Conservation (phyloP, 1,140 invertebrate genomes). For the Diachasmimorpha longicaudata region DNA sequence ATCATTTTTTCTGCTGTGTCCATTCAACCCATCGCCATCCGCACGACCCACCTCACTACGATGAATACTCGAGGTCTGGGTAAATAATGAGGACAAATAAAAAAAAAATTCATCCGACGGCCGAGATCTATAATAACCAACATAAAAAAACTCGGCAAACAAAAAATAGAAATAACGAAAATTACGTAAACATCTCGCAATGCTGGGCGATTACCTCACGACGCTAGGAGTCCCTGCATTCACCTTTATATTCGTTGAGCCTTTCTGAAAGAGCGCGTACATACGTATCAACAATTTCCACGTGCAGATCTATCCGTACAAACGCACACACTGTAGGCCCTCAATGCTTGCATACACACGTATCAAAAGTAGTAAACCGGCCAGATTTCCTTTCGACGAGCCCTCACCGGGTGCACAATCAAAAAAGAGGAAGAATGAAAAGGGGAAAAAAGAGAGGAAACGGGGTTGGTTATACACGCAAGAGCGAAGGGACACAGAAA, state of each 20-base stretch:
- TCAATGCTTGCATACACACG: constrained; percentile 5
- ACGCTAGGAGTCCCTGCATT: constrained; percentile 27
- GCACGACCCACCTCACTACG: too few species aligned
- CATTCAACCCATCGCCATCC: too few species aligned
- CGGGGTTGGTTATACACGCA: neutral
- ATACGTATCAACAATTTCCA: constrained; percentile 3
- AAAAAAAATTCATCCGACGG: too few species aligned
- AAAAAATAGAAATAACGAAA: constrained; percentile 12
- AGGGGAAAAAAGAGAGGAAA: neutral
- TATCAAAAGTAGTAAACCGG: constrained; percentile 27
- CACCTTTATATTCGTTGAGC: constrained; percentile 31
- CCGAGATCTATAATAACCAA: too few species aligned
- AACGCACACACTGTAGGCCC: neutral
- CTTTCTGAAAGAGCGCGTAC: constrained; percentile 19
- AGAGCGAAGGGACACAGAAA: neutral
- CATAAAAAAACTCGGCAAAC: neutral
- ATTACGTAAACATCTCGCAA: constrained; percentile 30
- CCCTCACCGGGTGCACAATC: constrained; percentile 32
- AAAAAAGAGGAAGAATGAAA: constrained; percentile 36
- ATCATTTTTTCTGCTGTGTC: too few species aligned
- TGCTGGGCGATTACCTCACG: constrained; percentile 23
- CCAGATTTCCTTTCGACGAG: constrained; percentile 42
- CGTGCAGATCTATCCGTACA: neutral
- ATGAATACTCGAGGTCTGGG: too few species aligned
- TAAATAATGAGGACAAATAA: too few species aligned